These are phyloP conservation scores for Drosophila navojoa DNA, from an alignment of 1,140 invertebrate genomes.

Conservation along the genomic window DNA sequence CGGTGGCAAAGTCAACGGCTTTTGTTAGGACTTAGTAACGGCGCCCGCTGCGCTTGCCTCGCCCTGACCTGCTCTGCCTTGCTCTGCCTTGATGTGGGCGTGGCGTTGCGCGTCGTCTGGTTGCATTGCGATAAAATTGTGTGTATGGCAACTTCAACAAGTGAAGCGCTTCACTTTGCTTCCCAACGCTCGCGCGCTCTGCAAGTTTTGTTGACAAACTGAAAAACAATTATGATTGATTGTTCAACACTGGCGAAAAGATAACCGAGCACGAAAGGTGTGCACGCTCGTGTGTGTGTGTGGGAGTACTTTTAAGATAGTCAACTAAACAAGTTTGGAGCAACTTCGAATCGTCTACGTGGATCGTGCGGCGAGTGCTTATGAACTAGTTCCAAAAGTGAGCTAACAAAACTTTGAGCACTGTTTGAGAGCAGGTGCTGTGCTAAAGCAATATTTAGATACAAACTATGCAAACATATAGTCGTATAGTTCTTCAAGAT, in stretches of 20 bases:
- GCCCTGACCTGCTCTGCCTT: no score
- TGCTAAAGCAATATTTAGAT: neutral
- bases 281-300: neutral
- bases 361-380: constrained; percentile 10
- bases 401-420: neutral
- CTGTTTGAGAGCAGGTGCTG: neutral
- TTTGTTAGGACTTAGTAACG: constrained; percentile 54
- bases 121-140: constrained; percentile 66
- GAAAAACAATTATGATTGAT: constrained; percentile 80
- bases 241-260: constrained; percentile 47
- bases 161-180: constrained; percentile 37
- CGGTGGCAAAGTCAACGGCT: constrained; percentile 60
- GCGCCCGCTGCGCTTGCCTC: neutral
- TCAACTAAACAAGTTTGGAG: constrained; percentile 16
- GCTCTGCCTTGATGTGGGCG: constrained; percentile 9
- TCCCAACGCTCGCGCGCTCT: neutral
- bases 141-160: constrained; percentile 54
- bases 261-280: constrained; percentile 15
- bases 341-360: constrained; percentile 16
- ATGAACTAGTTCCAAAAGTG: neutral
- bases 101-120: constrained; percentile 52
- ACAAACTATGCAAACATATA: no score
- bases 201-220: constrained; percentile 72
- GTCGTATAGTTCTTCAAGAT: no score
- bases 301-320: constrained; percentile 4